Conservation (phyloP, 2,888 invertebrate species). For the Holacanthella duospinosa region DNA sequence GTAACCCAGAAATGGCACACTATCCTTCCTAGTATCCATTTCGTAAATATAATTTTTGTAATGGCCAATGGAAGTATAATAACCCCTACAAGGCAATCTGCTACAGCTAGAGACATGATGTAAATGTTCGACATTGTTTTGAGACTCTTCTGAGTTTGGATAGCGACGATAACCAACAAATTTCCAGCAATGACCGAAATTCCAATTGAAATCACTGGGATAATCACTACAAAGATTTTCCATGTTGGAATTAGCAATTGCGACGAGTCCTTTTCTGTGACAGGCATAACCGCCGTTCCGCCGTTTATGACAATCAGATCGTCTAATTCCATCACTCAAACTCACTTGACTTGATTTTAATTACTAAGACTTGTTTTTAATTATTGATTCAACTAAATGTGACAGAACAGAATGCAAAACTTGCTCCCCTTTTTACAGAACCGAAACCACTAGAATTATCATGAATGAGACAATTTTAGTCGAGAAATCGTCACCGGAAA, state of each 20-base stretch:
- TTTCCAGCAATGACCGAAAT: slow-evolving; percentile 67
- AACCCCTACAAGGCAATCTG: slow-evolving; percentile 88
- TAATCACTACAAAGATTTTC: background rate
- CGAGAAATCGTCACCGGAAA: too few species aligned
- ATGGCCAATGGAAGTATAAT: slow-evolving; percentile 97
- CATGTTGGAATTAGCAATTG: background rate
- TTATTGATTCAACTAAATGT: too few species aligned
- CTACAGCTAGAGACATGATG: slow-evolving; percentile 89
- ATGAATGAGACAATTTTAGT: too few species aligned
- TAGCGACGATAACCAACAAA: slow-evolving; percentile 83
- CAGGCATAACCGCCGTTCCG: too few species aligned
- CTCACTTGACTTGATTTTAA: too few species aligned
- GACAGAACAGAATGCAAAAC: too few species aligned
- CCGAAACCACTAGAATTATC: too few species aligned
- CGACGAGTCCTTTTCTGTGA: too few species aligned
- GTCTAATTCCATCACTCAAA: too few species aligned
- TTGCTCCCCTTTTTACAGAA: too few species aligned
- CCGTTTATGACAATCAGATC: too few species aligned
- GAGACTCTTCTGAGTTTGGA: slow-evolving; percentile 78
- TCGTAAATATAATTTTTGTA: slow-evolving; percentile 75
- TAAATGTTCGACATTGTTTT: slow-evolving; percentile 96
- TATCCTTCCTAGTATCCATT: slow-evolving; percentile 86
- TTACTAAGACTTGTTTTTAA: too few species aligned
- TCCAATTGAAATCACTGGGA: background rate
- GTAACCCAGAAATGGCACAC: slow-evolving; percentile 98